Conservation (phyloP, 2,888 invertebrate species). For the Leptopilina myrica region DNA sequence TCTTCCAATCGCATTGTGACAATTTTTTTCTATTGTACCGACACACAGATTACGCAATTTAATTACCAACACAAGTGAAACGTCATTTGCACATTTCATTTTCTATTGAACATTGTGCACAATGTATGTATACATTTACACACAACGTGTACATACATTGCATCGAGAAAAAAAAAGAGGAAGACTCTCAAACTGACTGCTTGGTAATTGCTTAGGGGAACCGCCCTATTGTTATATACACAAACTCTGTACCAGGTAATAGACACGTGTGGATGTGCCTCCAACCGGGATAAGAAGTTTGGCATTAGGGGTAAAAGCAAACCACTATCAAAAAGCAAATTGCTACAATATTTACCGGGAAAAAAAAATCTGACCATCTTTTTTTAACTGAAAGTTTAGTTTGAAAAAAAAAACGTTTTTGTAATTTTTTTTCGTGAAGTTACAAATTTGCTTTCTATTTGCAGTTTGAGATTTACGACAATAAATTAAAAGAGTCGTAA, state of each 20-base stretch:
- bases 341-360: background rate
- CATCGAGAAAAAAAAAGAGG: constrained; percentile 46
- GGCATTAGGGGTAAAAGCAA: constrained; percentile 26
- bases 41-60: background rate
- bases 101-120: background rate
- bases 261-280: constrained; percentile 53
- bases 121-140: background rate
- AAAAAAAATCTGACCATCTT: background rate
- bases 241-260: constrained; percentile 60
- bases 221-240: constrained; percentile 66
- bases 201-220: constrained; percentile 68
- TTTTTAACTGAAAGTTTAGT: too few relatives aligned
- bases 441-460: background rate
- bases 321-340: constrained; percentile 9
- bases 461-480: constrained; percentile 3
- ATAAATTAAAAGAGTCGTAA: background rate
- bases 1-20: background rate
- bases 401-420: too few relatives aligned
- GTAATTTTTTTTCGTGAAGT: too few relatives aligned
- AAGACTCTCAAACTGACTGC: constrained; percentile 60
- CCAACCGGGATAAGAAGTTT: constrained; percentile 39
- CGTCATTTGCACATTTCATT: background rate
- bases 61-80: background rate
- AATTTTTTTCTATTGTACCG: background rate
- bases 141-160: constrained; percentile 18